phyloP scores from a whole-genome alignment of 2,113 vertebrate genomes.

The Noctilio leporinus region DNA sequence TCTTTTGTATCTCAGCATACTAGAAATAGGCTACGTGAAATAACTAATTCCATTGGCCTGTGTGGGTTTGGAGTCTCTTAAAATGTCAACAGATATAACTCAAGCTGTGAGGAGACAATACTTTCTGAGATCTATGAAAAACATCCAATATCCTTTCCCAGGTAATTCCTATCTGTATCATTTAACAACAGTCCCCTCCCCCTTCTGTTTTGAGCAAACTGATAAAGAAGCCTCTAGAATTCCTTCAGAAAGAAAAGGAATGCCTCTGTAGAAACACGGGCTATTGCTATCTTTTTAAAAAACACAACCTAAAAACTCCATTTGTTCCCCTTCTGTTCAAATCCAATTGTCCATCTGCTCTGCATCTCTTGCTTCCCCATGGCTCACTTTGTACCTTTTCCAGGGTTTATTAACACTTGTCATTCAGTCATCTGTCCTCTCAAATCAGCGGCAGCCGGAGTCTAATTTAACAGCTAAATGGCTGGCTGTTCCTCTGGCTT shows the following conservation, averaged over 20 bases:
- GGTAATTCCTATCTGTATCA: background rate
- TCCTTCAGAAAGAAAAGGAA: background rate
- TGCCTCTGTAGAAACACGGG: background rate
- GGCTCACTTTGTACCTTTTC: conserved; percentile 1
- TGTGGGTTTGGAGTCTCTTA: background rate
- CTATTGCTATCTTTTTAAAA: background rate
- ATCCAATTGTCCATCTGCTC: background rate
- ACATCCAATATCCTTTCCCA: background rate
- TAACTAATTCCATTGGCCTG: background rate
- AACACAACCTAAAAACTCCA: background rate
- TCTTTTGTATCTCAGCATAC: background rate
- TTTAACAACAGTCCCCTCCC: background rate
- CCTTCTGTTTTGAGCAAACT: background rate
- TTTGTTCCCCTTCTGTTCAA: conserved; percentile 23
- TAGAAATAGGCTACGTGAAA: background rate
- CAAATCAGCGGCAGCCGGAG: background rate
- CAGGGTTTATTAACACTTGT: background rate
- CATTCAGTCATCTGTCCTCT: background rate
- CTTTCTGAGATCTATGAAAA: background rate
- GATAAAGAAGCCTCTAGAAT: background rate
- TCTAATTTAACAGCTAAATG: background rate
- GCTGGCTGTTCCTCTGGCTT: background rate
- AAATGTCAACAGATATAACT: background rate
- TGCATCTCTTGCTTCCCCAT: background rate
- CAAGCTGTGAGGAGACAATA: background rate